Percentiles rank a stretch among this genome's conserved stretches.
Evolutionary conservation across 1,140 invertebrate genomes (phyloP).

Genomic region (Hesperophylax magnus): DNA sequence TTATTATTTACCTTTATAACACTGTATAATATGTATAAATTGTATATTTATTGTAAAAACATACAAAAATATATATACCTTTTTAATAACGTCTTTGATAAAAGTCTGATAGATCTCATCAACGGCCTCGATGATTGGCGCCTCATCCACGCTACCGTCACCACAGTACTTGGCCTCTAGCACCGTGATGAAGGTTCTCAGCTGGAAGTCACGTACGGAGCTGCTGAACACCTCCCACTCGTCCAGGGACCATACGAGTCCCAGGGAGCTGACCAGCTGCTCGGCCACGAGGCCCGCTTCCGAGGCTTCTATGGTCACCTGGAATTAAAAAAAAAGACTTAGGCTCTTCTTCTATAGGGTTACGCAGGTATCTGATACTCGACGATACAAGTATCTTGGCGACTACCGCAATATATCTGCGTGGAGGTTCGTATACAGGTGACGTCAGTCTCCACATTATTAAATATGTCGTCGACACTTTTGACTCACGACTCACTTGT

Average conservation of each 20-base stretch:
- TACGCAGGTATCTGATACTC: too few species aligned
- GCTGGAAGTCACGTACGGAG: constrained; percentile 74
- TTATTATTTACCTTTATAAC: too few species aligned
- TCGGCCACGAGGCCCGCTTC: constrained; percentile 78
- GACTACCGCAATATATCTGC: too few species aligned
- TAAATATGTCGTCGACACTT: too few species aligned
- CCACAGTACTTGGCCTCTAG: constrained; percentile 79
- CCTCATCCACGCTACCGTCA: constrained; percentile 71
- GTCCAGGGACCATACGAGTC: constrained; percentile 76
- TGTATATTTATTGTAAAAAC: too few species aligned
- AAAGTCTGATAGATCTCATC: constrained; percentile 84
- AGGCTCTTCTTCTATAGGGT: too few species aligned
- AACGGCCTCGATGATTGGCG: constrained; percentile 79
- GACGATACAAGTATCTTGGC: too few species aligned
- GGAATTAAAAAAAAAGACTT: constrained; percentile 14
- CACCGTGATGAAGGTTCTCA: constrained; percentile 80
- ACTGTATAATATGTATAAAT: too few species aligned
- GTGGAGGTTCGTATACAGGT: too few species aligned
- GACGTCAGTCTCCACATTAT: too few species aligned
- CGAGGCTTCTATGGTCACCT: constrained; percentile 77
- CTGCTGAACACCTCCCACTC: constrained; percentile 77
- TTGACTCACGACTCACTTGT: too few species aligned
- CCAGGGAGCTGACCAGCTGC: constrained; percentile 76
- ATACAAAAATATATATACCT: constrained; percentile 66
- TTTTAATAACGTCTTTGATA: constrained; percentile 86